Base-by-base conservation (phyloP, 2,113 vertebrate species). In the Chloebia gouldiae region DNA sequence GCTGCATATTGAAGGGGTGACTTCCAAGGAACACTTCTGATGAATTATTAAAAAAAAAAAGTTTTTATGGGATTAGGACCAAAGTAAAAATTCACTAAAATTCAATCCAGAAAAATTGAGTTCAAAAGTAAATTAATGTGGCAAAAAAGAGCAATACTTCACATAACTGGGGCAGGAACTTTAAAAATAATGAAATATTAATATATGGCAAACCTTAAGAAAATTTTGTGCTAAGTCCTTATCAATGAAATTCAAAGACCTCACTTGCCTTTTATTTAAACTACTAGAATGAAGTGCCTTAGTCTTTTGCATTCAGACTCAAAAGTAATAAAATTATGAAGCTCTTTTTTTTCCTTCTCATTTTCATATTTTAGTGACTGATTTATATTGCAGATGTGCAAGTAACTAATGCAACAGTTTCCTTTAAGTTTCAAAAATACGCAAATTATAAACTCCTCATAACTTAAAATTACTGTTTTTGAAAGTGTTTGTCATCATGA, bases 1-100 rank as follows among this genome's bases (percentile, higher is more conserved):
- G 73, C 6, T 78, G 53, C 49, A 93, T 80, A 64, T 64, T 91
- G 85, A 93, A 79, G 75, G 72, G 40, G 60, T 88, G 53, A 94
- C 73, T 96, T 96, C 91, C 96, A 95, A 96, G 91, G 76, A 96
- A 90, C 25, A 85, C 53, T 86, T 86, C 15, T 90, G 90, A 61
- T 81, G 30, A 80, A 63, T 96, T 94, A 97, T 81, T 90, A 6
- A 10, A 49, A 83, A 64, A 88, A 86, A 79, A 69, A 47, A 54
- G 42, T 65, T 95, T 97, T 81, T 72, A 77, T n/a, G 65, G 28
- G 44, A 71, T 82, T 65, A 54, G n/a, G 47, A 94, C 53, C 81
- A 75, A 90, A 21, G 44, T 73, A 81, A 90, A 92, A 95, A 84
- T 69, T 33, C 42, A 66, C 47, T 85, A 84, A 15, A 84, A 33